A percentile compares a stretch with the other conserved stretches of the same genome.
Conservation (phyloP, 2,888 invertebrate genomes). For the Cistogaster globosa region DNA sequence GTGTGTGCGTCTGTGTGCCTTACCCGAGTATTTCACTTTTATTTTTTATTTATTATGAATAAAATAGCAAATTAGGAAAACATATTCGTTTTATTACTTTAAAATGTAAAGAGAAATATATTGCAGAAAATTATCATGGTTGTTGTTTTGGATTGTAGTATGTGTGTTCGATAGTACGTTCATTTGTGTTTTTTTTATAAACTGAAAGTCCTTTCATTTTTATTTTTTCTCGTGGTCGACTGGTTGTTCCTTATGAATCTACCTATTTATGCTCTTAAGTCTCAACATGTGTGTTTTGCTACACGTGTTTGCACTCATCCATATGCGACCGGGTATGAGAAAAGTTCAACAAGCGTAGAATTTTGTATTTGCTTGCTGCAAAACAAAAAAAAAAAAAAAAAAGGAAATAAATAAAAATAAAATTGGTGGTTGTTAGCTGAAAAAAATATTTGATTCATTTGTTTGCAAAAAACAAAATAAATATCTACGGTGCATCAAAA, state of each 20-base stretch:
- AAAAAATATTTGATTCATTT: slow-evolving; percentile 58
- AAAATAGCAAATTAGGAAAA: slow-evolving; percentile 69
- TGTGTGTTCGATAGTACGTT: not conserved
- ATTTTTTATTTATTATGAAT: slow-evolving; percentile 62
- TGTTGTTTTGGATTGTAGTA: not conserved
- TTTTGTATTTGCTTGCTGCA: slow-evolving; percentile 38
- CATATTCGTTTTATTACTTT: slow-evolving; percentile 57
- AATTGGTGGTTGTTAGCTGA: slow-evolving; percentile 56
- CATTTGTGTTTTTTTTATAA: slow-evolving; percentile 1
- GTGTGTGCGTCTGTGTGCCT: slow-evolving; percentile 39
- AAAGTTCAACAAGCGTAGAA: slow-evolving; percentile 13
- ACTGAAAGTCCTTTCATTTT: slow-evolving; percentile 52
- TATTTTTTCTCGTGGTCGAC: slow-evolving; percentile 30
- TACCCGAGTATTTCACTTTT: slow-evolving; percentile 71
- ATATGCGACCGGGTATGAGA: slow-evolving; percentile 26
- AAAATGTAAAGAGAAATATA: not conserved
- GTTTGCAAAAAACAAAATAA: slow-evolving; percentile 32
- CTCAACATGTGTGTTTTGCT: slow-evolving; percentile 15
- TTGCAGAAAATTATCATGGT: not conserved
- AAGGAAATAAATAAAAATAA: not conserved
- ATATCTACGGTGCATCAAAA: slow-evolving; percentile 7
- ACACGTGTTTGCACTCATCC: slow-evolving; percentile 30
- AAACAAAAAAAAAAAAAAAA: not conserved
- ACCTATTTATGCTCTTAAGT: slow-evolving; percentile 10
- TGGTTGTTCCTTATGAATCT: slow-evolving; percentile 3